Percentiles rank a stretch among this genome's conserved stretches.
Conservation (phyloP, 2,888 invertebrate species). For the Arge pagana region DNA sequence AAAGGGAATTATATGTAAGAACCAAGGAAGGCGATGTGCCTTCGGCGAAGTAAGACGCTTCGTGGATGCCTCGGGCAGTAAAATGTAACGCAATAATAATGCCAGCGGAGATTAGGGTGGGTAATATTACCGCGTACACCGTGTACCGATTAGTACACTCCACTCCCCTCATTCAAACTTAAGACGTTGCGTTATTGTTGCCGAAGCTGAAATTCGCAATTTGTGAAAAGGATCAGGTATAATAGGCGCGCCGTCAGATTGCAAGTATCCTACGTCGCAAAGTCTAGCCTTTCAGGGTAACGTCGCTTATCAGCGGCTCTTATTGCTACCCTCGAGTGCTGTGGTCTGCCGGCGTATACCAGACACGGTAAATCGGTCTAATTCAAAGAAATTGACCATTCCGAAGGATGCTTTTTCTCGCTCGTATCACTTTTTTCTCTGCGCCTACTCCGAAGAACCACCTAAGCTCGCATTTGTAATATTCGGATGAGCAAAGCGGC, state of each 20-base stretch:
- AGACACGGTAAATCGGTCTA: no score
- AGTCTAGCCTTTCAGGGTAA: slow-evolving; percentile 4
- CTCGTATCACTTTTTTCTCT: no score
- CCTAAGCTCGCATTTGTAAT: no score
- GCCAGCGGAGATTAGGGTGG: slow-evolving; percentile 22
- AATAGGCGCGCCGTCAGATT: slow-evolving; percentile 12
- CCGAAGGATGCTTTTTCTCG: no score
- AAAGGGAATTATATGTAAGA: slow-evolving; percentile 23
- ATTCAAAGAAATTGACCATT: no score
- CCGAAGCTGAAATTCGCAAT: slow-evolving; percentile 13
- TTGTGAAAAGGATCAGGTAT: slow-evolving; percentile 13
- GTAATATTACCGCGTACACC: slow-evolving; percentile 24
- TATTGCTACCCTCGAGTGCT: no score
- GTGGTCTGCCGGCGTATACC: no score
- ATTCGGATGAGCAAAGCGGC: no score
- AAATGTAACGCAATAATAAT: slow-evolving; percentile 21
- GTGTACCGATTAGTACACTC: slow-evolving; percentile 22
- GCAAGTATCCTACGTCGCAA: neutral
- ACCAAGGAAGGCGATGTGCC: slow-evolving; percentile 21
- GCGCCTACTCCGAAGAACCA: no score
- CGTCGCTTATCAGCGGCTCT: slow-evolving; percentile 1
- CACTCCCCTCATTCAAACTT: slow-evolving; percentile 4
- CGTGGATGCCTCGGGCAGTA: slow-evolving; percentile 16
- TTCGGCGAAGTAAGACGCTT: slow-evolving; percentile 17
- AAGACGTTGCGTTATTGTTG: slow-evolving; percentile 1